Evolutionary conservation across 2,113 vertebrate species (phyloP).

Genomic region (Cebus imitator): DNA sequence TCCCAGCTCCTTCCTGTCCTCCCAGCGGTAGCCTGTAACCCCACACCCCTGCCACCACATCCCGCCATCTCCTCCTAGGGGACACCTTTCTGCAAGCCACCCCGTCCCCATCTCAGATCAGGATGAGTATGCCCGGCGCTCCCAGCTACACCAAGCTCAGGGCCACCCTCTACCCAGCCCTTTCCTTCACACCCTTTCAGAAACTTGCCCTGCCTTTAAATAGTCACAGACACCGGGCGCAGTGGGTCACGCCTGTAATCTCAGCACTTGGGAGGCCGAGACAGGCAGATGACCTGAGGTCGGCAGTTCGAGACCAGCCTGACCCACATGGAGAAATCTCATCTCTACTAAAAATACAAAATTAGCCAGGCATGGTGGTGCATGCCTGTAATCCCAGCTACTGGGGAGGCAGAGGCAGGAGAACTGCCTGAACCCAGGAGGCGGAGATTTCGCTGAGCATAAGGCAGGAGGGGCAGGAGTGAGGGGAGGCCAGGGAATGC

Average conservation of each 20-base stretch:
- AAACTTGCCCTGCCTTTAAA: neutral
- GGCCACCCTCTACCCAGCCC: neutral
- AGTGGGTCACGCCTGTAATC: too few species aligned
- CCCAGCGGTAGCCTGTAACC: too few species aligned
- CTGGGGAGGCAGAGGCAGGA: too few species aligned
- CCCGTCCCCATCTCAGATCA: neutral
- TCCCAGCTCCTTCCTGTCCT: neutral
- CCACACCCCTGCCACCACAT: neutral
- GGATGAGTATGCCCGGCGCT: neutral
- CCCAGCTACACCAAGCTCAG: neutral
- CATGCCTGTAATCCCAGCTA: too few species aligned
- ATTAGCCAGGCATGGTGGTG: too few species aligned
- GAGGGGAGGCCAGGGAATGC: neutral
- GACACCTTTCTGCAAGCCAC: neutral
- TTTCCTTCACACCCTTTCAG: rapidly evolving
- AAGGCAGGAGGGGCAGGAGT: neutral
- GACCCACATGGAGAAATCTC: too few species aligned
- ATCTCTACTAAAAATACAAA: too few species aligned
- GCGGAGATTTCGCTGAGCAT: too few species aligned
- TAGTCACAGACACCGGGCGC: neutral
- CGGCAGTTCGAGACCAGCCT: too few species aligned
- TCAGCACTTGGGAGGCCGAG: too few species aligned
- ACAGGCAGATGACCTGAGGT: too few species aligned
- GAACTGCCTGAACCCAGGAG: too few species aligned
- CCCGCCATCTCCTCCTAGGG: rapidly evolving